Conservation (phyloP, 2,113 vertebrate genomes). For the Craseonycteris thonglongyai region DNA sequence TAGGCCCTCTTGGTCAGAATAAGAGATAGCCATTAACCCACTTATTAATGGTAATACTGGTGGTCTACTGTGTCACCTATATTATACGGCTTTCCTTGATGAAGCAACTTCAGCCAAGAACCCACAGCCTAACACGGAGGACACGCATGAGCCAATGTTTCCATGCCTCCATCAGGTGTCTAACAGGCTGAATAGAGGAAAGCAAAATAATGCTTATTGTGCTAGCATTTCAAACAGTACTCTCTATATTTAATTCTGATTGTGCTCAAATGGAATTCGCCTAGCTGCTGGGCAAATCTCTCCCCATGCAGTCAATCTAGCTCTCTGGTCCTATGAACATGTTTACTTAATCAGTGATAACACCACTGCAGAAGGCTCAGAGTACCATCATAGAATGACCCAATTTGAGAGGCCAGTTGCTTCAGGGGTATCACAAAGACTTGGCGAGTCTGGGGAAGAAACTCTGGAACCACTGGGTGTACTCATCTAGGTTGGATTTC, state of each 20-base stretch:
- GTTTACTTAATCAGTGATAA: constrained; percentile 8
- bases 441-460: neutral
- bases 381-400: neutral
- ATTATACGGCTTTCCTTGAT: neutral
- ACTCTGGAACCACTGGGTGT: neutral
- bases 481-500: neutral
- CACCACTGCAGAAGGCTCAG: neutral
- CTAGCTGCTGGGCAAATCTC: neutral
- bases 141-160: neutral
- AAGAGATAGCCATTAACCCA: neutral
- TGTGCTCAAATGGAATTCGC: neutral
- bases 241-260: constrained; percentile 1
- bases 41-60: neutral
- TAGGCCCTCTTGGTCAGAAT: neutral
- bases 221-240: neutral
- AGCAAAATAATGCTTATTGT: neutral
- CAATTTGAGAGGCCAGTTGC: neutral
- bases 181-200: neutral
- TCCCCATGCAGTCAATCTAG: neutral
- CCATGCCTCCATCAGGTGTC: neutral
- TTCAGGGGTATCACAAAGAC: neutral
- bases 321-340: neutral
- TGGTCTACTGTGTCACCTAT: neutral
- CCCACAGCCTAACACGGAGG: neutral
- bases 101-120: constrained; percentile 1